Conservation (phyloP, 1,140 invertebrate genomes). For the Eubasilissa regina region DNA sequence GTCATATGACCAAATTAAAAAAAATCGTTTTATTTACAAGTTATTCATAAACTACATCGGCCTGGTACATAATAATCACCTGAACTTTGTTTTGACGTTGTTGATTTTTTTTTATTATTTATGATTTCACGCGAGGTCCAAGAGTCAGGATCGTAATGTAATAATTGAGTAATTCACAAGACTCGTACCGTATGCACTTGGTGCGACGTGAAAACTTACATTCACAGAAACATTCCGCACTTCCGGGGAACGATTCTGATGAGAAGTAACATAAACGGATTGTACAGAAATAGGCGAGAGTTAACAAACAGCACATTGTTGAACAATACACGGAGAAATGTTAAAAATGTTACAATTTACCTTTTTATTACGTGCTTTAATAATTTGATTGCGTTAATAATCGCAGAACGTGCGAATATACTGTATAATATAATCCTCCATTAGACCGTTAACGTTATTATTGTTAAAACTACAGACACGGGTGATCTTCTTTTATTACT, state of each 20-base stretch:
- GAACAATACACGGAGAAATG: not conserved
- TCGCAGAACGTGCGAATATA: slow-evolving; percentile 12
- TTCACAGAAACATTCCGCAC: too few species aligned
- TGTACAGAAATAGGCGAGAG: not conserved
- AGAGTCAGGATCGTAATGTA: too few species aligned
- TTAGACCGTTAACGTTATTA: not conserved
- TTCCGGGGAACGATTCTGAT: not conserved
- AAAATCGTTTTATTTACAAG: too few species aligned
- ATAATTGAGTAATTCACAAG: too few species aligned
- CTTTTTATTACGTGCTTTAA: slow-evolving; percentile 8
- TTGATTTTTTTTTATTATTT: too few species aligned
- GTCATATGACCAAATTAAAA: too few species aligned
- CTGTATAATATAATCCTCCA: not conserved
- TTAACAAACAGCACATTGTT: not conserved
- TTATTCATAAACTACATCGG: too few species aligned
- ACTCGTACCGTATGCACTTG: too few species aligned
- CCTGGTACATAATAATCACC: too few species aligned
- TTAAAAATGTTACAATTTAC: not conserved
- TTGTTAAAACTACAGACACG: slow-evolving; percentile 16
- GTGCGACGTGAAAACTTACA: too few species aligned
- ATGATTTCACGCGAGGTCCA: too few species aligned
- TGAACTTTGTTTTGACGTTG: too few species aligned
- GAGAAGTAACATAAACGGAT: not conserved
- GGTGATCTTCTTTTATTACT: slow-evolving; percentile 9
- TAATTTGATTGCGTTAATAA: not conserved